Percentiles rank a stretch among this genome's conserved stretches.
These are phyloP conservation scores for Ancistrus triradiatus DNA, from an alignment of 2,113 vertebrate species.

Conservation along the genomic window DNA sequence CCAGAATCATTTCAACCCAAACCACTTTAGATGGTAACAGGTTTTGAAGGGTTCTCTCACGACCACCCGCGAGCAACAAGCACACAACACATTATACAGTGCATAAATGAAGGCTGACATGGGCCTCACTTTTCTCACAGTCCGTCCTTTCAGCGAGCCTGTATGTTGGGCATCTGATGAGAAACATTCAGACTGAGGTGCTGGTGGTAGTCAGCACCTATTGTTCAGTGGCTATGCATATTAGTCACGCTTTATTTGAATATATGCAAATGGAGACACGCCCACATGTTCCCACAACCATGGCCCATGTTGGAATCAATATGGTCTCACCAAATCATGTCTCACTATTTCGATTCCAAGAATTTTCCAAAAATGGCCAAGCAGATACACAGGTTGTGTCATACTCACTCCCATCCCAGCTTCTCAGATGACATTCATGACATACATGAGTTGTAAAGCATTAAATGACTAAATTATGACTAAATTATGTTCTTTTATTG, in stretches of 20 bases:
- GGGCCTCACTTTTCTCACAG: slow-evolving; percentile 70
- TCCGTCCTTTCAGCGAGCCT: slow-evolving; percentile 49
- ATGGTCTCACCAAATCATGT: no score
- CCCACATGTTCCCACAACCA: slow-evolving; percentile 39
- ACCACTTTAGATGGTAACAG: slow-evolving; percentile 9
- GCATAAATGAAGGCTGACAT: slow-evolving; percentile 32
- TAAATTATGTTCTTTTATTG: no score
- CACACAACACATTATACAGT: slow-evolving; percentile 23
- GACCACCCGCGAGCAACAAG: slow-evolving; percentile 16
- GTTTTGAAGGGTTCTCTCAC: slow-evolving; percentile 11
- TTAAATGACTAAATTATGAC: no score
- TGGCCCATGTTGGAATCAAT: slow-evolving; percentile 42
- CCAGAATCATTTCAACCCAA: not conserved
- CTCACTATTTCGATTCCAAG: no score
- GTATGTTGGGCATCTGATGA: not conserved
- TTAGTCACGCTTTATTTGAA: slow-evolving; percentile 66
- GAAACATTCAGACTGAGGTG: slow-evolving; percentile 5
- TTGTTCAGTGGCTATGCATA: slow-evolving; percentile 52
- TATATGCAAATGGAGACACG: slow-evolving; percentile 70
- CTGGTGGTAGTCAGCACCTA: slow-evolving; percentile 24
- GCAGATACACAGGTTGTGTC: no score
- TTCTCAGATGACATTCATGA: no score
- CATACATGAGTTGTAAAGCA: no score
- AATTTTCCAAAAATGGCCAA: no score
- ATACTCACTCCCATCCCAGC: no score